A percentile compares a stretch with the other conserved stretches of the same genome.
Conservation (phyloP, 2,113 vertebrate species). For the Erythrolamprus reginae region DNA sequence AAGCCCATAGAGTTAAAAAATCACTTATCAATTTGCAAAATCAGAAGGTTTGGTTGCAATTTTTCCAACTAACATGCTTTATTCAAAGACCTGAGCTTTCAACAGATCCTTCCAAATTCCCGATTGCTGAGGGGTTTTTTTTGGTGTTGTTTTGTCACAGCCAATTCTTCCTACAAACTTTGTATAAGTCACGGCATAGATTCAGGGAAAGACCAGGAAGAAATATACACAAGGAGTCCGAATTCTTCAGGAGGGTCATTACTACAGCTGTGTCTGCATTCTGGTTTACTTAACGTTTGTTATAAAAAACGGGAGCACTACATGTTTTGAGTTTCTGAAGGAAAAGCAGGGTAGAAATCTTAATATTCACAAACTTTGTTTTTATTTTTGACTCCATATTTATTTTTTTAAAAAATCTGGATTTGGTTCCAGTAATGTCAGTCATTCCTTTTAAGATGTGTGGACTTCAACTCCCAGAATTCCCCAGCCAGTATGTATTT, state of each 20-base stretch:
- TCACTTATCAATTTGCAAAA: background rate
- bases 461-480: too few relatives aligned
- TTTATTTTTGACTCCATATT: too few relatives aligned
- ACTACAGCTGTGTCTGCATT: background rate
- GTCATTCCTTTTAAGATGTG: too few relatives aligned
- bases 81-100: background rate
- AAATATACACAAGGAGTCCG: background rate
- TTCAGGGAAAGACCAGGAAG: background rate
- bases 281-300: too few relatives aligned
- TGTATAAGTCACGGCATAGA: background rate
- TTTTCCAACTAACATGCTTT: background rate
- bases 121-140: too few relatives aligned
- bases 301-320: too few relatives aligned
- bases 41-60: background rate
- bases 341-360: too few relatives aligned
- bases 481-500: too few relatives aligned
- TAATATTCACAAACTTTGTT: too few relatives aligned
- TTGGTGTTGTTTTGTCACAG: background rate
- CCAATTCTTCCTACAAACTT: background rate
- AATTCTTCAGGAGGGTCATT: background rate
- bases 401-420: too few relatives aligned
- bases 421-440: too few relatives aligned
- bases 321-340: too few relatives aligned
- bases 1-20: background rate
- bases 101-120: background rate